These are phyloP conservation scores for Scolopax bukidnonensis DNA, from an alignment of 2,797 vertebrate species.

Conservation along the genomic window DNA sequence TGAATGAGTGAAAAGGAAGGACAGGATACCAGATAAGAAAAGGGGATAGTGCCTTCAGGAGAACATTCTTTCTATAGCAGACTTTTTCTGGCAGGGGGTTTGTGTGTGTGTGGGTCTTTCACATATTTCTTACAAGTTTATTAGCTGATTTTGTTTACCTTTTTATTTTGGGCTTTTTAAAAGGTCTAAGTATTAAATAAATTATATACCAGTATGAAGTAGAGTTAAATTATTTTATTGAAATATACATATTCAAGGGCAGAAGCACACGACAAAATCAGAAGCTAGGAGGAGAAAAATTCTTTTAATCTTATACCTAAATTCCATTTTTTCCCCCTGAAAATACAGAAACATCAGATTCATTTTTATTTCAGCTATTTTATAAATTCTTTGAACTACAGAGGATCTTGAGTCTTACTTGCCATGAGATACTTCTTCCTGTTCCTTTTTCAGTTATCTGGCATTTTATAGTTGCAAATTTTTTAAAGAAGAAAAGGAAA, in stretches of 20 bases:
- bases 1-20: background rate
- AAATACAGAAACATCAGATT: background rate
- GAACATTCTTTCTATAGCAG: background rate
- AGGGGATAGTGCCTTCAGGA: background rate
- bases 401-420: background rate
- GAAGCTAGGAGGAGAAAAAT: background rate
- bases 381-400: background rate
- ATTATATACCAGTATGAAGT: background rate
- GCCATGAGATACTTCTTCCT: background rate
- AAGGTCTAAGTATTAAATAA: background rate
- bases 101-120: background rate
- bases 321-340: background rate
- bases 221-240: background rate
- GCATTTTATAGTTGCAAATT: background rate
- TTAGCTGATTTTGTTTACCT: background rate
- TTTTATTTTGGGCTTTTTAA: background rate
- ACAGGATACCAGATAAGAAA: background rate
- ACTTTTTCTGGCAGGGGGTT: fast-evolving
- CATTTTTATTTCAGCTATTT: background rate
- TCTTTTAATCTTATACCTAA: background rate
- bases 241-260: background rate
- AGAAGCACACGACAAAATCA: background rate
- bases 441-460: background rate
- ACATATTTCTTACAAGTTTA: background rate
- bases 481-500: background rate